Conservation (phyloP, 1,140 invertebrate species). For the Trachymyrmex cornetzi region DNA sequence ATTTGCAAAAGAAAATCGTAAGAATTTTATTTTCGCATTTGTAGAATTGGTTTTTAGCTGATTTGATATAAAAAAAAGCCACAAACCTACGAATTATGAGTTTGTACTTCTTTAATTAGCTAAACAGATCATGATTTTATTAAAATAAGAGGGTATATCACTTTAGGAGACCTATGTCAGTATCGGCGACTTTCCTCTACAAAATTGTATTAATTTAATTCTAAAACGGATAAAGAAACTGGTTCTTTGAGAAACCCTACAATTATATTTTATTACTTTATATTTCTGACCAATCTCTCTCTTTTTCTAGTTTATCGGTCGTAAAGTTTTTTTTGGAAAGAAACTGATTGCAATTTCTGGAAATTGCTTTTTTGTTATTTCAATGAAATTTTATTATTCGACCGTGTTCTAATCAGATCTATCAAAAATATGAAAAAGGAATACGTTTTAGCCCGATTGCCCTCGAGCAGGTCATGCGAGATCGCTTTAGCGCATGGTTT, state of each 20-base stretch:
- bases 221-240: neutral
- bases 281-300: neutral
- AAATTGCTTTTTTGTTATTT: slow-evolving; percentile 35
- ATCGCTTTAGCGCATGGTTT: slow-evolving; percentile 32
- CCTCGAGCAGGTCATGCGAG: slow-evolving; percentile 14
- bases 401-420: slow-evolving; percentile 1
- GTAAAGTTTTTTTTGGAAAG: neutral
- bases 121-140: too few species aligned
- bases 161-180: too few species aligned
- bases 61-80: too few species aligned
- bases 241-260: neutral
- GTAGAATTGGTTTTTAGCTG: too few species aligned
- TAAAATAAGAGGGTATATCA: too few species aligned
- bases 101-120: too few species aligned
- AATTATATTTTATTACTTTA: neutral
- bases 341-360: slow-evolving; percentile 22
- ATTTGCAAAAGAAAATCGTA: too few species aligned
- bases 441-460: slow-evolving; percentile 1
- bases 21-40: too few species aligned
- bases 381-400: neutral
- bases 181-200: too few species aligned
- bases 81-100: too few species aligned
- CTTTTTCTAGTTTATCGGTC: neutral
- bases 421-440: slow-evolving; percentile 30
- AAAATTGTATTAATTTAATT: slow-evolving; percentile 2